Conservation (phyloP, 2,888 invertebrate genomes). For the Oligia latruncula region DNA sequence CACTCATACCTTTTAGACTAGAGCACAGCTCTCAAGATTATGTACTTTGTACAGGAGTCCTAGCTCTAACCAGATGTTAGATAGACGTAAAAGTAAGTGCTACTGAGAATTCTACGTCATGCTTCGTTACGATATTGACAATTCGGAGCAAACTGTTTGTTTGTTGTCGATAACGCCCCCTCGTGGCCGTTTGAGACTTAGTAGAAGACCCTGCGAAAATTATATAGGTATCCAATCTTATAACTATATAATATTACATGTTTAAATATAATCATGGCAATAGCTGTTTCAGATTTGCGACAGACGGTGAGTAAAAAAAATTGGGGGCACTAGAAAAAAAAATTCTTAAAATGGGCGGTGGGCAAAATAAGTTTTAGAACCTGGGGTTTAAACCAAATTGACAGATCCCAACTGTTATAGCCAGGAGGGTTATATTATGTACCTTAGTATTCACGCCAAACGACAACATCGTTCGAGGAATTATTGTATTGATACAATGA, state of each 20-base stretch:
- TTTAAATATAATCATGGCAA: too few species aligned
- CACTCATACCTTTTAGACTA: slow-evolving; percentile 6
- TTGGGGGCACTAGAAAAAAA: not conserved
- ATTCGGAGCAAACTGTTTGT: slow-evolving; percentile 7
- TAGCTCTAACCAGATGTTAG: not conserved
- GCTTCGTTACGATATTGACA: not conserved
- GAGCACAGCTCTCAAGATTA: slow-evolving; percentile 16
- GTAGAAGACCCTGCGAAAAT: too few species aligned
- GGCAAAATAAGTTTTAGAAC: not conserved
- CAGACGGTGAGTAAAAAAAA: not conserved
- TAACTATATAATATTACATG: too few species aligned
- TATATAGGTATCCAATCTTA: too few species aligned
- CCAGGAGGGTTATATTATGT: not conserved
- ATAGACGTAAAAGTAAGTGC: slow-evolving; percentile 10
- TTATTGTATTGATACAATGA: slow-evolving; percentile 48
- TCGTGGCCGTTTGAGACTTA: not conserved
- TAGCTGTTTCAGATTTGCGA: too few species aligned
- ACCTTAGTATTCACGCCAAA: not conserved
- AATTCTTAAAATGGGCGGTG: too few species aligned
- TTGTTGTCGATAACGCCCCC: not conserved
- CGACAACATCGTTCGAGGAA: slow-evolving; percentile 17
- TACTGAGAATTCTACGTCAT: not conserved
- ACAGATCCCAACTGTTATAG: not conserved
- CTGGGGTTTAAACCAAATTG: not conserved
- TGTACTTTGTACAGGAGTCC: slow-evolving; percentile 1